Evolutionary conservation across 2,113 vertebrate genomes (phyloP).

Genomic region (Phyllopteryx taeniolatus): DNA sequence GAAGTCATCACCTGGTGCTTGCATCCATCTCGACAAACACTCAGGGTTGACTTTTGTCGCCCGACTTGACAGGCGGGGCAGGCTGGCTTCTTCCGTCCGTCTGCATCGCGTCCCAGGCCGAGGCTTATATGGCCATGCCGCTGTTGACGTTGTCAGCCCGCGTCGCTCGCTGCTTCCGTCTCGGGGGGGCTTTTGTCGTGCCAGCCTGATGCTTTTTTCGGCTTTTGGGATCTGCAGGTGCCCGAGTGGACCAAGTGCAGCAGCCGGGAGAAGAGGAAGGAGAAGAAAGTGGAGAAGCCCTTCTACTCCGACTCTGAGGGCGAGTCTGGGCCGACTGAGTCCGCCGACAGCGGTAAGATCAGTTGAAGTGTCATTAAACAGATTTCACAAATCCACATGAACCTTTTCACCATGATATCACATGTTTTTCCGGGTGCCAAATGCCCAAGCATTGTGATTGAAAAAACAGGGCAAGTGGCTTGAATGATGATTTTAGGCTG

Average conservation of each 20-base stretch:
- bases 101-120: slow-evolving; percentile 50
- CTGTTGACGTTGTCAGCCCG: slow-evolving; percentile 18
- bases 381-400: too few species aligned
- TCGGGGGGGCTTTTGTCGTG: neutral
- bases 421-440: too few species aligned
- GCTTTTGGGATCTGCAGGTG: slow-evolving; percentile 73
- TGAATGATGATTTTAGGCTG: too few species aligned
- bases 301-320: slow-evolving; percentile 97
- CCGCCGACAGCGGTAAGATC: slow-evolving; percentile 87
- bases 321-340: slow-evolving; percentile 93
- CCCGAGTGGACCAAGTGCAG: slow-evolving; percentile 98
- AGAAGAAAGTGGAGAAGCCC: slow-evolving; percentile 94
- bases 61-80: slow-evolving; percentile 26
- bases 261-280: slow-evolving; percentile 93
- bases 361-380: too few species aligned
- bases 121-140: slow-evolving; percentile 69
- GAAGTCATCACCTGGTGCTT: slow-evolving; percentile 67
- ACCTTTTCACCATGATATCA: neutral
- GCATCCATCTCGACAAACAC: slow-evolving; percentile 29
- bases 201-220: slow-evolving; percentile 10
- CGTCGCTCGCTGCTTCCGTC: slow-evolving; percentile 33
- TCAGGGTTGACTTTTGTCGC: slow-evolving; percentile 19
- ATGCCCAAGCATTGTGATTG: too few species aligned
- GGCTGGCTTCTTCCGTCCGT: slow-evolving; percentile 58
- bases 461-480: too few species aligned